Base-by-base conservation (phyloP, 2,888 invertebrate genomes). In the Drosophila atripex region DNA sequence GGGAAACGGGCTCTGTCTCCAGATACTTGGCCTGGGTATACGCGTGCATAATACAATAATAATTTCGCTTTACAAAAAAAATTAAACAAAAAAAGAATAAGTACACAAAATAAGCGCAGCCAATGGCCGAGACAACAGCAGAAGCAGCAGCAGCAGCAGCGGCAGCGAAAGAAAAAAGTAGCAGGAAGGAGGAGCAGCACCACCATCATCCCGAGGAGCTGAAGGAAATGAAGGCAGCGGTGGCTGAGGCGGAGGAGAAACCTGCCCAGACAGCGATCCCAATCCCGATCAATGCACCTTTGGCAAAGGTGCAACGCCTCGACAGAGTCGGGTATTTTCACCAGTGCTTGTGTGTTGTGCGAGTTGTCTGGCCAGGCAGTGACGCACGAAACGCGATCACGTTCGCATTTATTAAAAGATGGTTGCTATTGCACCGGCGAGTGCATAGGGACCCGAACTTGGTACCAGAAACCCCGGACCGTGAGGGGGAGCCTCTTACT, bases 361-460 rank as follows among this genome's bases (percentile, higher is more conserved):
- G 65, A 47, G 56, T 57, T 59, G 78, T 76, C 70, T 80, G 76
- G 54, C 71, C 73, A 77, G 82, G 82, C 88, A 83, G 79, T 83
- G 86, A 83, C 83, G 83, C 83, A 83, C 88, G 75, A 85, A 83
- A 85, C 88, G 83, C 83, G 83, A 83, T 87, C 83, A 85, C 73
- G 75, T 73, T 73, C 63, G 74, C 70, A 73, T 74, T 73, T 69
- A 73, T 73, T 73, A 73, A 71, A 65, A 66, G 73, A 66, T 66
- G 71, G 71, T 65, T 58, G 65, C 55, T 55, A 66, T 54, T 65
- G 64, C 46, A 54, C 47, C 54, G 47, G 18, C 21, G 21, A 51
- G 32, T 21, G 35, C 9, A 39, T 30, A 21, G 16, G 49, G 49
- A 50, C 57, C 12, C 9, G 23, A 45, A 43, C 30, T 16, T 11